These are phyloP conservation scores for Drosophila paulistorum DNA, from an alignment of 1,140 invertebrate species.

Conservation along the genomic window DNA sequence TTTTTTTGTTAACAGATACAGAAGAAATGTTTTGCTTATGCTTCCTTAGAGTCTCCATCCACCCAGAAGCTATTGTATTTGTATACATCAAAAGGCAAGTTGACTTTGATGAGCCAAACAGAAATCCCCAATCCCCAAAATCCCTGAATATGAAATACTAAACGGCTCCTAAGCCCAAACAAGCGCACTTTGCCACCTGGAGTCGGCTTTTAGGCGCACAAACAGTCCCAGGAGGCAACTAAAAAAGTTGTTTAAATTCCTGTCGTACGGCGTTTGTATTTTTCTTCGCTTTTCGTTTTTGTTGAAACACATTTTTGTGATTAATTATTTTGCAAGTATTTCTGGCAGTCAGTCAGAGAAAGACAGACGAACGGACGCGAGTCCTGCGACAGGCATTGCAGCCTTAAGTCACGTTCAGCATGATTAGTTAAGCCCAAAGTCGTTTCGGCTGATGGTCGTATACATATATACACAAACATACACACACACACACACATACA, in stretches of 20 bases:
- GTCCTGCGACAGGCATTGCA: conserved; percentile 32
- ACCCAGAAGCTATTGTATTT: neutral
- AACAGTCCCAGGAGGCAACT: conserved; percentile 78
- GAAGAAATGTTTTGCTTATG: conserved; percentile 1
- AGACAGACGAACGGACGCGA: conserved; percentile 16
- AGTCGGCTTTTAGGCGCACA: conserved; percentile 29
- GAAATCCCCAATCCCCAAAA: conserved; percentile 76
- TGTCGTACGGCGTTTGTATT: conserved; percentile 45
- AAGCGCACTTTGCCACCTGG: conserved; percentile 65
- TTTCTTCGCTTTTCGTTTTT: conserved; percentile 19
- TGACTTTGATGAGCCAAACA: conserved; percentile 66
- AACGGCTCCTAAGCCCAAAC: conserved; percentile 68
- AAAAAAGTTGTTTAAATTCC: conserved; percentile 81
- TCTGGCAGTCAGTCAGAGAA: conserved; percentile 47
- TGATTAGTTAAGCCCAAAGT: conserved; percentile 76
- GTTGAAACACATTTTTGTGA: conserved; percentile 69
- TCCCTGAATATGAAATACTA: conserved; percentile 82
- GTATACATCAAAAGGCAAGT: conserved; percentile 69
- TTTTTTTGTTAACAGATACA: neutral
- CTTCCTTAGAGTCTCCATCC: neutral
- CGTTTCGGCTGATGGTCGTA: conserved; percentile 66
- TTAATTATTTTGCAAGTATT: conserved; percentile 80
- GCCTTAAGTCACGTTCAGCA: conserved; percentile 77
- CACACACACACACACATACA: conserved; percentile 9
- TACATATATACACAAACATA: neutral